These are phyloP conservation scores for Caenorhabditis inopinata DNA, from an alignment of 1,140 invertebrate genomes.

Conservation along the genomic window DNA sequence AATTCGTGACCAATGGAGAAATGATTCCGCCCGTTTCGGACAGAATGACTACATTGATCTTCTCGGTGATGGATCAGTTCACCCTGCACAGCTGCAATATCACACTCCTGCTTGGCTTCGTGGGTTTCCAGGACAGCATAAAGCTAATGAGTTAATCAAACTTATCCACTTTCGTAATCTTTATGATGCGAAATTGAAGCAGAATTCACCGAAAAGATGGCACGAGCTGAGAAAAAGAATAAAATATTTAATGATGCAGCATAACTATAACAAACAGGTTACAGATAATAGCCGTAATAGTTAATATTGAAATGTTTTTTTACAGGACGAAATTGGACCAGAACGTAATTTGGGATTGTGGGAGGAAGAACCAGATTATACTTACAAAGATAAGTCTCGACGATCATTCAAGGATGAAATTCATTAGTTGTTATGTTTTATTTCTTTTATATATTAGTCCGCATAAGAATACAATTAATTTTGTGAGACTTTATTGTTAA, in stretches of 20 bases:
- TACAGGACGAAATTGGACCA: conserved; percentile 54
- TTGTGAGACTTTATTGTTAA: too few species aligned
- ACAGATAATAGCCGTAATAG: background rate
- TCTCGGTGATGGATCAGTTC: conserved; percentile 55
- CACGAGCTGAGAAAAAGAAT: conserved; percentile 65
- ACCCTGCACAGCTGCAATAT: conserved; percentile 65
- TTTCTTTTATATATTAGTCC: background rate
- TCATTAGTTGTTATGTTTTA: background rate
- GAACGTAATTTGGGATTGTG: conserved; percentile 62
- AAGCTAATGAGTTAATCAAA: conserved; percentile 62
- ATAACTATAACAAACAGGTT: conserved; percentile 63
- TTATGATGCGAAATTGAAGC: conserved; percentile 59
- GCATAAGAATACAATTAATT: too few species aligned
- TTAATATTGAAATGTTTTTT: background rate
- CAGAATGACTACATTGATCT: conserved; percentile 66
- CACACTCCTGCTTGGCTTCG: conserved; percentile 64
- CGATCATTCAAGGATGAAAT: conserved; percentile 59
- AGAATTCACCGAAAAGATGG: conserved; percentile 60
- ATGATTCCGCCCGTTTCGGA: conserved; percentile 57
- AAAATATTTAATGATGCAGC: conserved; percentile 63
- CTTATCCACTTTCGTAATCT: conserved; percentile 65
- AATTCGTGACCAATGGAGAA: conserved; percentile 48
- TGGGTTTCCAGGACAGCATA: conserved; percentile 64
- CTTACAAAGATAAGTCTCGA: conserved; percentile 63
- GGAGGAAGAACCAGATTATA: conserved; percentile 65